Conservation (phyloP, 2,113 vertebrate genomes). For the Stegastes partitus region DNA sequence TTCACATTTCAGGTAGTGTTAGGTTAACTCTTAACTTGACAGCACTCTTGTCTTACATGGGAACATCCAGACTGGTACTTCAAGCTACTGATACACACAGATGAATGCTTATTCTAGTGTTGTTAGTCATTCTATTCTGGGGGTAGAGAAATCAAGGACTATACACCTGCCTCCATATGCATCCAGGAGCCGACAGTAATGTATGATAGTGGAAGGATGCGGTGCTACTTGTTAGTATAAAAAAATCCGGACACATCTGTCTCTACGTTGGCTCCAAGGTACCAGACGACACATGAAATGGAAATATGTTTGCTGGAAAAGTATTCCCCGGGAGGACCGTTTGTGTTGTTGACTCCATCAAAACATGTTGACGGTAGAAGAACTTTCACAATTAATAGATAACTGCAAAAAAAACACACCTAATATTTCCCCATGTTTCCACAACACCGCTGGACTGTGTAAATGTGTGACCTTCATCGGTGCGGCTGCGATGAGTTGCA, state of each 20-base stretch:
- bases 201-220: background rate
- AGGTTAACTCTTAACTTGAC: background rate
- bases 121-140: background rate
- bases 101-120: background rate
- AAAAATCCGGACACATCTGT: background rate
- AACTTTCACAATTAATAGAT: background rate
- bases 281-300: background rate
- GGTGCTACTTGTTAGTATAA: constrained; percentile 35
- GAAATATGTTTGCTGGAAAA: background rate
- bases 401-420: background rate
- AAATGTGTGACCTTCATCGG: constrained; percentile 29
- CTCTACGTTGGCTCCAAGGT: background rate
- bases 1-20: background rate
- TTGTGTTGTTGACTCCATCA: background rate
- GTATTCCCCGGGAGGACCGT: constrained; percentile 13
- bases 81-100: background rate
- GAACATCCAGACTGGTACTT: background rate
- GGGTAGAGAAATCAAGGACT: background rate
- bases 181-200: background rate
- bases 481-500: constrained; percentile 8
- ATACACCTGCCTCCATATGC: background rate
- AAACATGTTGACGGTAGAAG: background rate
- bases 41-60: background rate
- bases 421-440: background rate
- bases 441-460: background rate